Evolutionary conservation across 1,140 invertebrate genomes (phyloP).

Genomic region (Leptinotarsa texana): DNA sequence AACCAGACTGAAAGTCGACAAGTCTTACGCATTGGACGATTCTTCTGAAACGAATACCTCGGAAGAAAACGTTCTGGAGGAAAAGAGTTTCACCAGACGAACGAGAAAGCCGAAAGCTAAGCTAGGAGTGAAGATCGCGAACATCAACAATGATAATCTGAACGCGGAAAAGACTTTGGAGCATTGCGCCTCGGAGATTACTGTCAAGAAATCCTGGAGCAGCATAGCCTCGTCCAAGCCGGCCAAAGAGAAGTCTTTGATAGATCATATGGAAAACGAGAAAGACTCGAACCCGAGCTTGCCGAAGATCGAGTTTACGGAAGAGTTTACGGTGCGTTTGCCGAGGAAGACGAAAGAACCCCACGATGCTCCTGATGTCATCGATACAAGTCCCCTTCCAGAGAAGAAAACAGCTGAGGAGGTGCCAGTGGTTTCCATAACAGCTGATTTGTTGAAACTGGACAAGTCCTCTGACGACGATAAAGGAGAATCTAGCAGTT

Average conservation of each 20-base stretch:
- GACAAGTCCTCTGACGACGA: conserved; percentile 52
- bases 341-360: conserved; percentile 29
- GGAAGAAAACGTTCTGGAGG: conserved; percentile 42
- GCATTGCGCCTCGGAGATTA: conserved; percentile 25
- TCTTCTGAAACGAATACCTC: conserved; percentile 38
- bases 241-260: conserved; percentile 22
- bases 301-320: conserved; percentile 31
- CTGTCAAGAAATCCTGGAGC: conserved; percentile 47
- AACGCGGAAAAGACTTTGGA: conserved; percentile 29
- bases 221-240: conserved; percentile 42
- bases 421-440: conserved; percentile 3
- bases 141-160: conserved; percentile 34
- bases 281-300: conserved; percentile 26
- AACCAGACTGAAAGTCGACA: conserved; percentile 15
- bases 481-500: conserved; percentile 45
- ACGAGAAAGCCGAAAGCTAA: conserved; percentile 52
- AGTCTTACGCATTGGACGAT: conserved; percentile 1
- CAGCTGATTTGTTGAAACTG: conserved; percentile 41
- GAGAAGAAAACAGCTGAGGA: conserved; percentile 29
- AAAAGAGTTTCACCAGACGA: conserved; percentile 42
- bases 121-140: conserved; percentile 50
- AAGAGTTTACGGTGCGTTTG: conserved; percentile 39
- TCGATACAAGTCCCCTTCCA: conserved; percentile 38
- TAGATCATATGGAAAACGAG: conserved; percentile 32
- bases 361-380: conserved; percentile 34